These are phyloP conservation scores for Labeo catla DNA, from an alignment of 2,113 vertebrate species.

Conservation along the genomic window DNA sequence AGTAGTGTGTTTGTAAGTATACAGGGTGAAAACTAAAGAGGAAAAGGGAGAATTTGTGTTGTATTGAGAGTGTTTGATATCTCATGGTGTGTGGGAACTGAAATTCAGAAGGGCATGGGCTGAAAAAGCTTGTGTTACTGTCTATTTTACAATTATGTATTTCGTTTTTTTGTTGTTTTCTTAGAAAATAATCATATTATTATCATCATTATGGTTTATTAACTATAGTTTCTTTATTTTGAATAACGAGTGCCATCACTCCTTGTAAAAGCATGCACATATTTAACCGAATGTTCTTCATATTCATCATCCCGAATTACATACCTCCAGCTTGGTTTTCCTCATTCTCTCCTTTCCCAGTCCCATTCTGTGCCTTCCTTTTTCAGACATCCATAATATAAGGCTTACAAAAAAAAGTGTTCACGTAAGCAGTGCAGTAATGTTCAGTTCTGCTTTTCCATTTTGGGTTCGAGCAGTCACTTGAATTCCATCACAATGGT, in stretches of 20 bases:
- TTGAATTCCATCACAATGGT: conserved; percentile 61
- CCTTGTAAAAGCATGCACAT: conserved; percentile 78
- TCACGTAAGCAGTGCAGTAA: neutral
- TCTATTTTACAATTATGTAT: conserved; percentile 68
- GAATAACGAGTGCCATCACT: conserved; percentile 69
- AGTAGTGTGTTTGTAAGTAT: neutral
- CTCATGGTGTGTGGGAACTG: conserved; percentile 23
- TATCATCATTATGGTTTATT: conserved; percentile 62
- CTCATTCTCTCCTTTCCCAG: conserved; percentile 2
- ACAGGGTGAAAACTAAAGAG: neutral
- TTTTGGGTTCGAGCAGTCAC: conserved; percentile 57
- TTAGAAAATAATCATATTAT: conserved; percentile 71
- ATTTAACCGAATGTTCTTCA: conserved; percentile 49
- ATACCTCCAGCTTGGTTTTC: conserved; percentile 30
- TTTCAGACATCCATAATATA: conserved; percentile 67
- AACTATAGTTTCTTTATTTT: conserved; percentile 65
- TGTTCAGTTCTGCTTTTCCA: conserved; percentile 41
- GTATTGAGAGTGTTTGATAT: conserved; percentile 27
- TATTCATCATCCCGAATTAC: conserved; percentile 35
- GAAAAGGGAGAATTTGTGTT: neutral
- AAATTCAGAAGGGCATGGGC: conserved; percentile 49
- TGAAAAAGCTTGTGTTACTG: conserved; percentile 45
- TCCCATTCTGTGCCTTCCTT: conserved; percentile 48
- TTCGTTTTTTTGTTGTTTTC: conserved; percentile 59
- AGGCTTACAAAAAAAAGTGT: conserved; percentile 68